Evolutionary conservation across 2,113 vertebrate genomes (phyloP), one percentile per base, ranked within the genome.

Genomic region (Gasterosteus nipponicus): DNA sequence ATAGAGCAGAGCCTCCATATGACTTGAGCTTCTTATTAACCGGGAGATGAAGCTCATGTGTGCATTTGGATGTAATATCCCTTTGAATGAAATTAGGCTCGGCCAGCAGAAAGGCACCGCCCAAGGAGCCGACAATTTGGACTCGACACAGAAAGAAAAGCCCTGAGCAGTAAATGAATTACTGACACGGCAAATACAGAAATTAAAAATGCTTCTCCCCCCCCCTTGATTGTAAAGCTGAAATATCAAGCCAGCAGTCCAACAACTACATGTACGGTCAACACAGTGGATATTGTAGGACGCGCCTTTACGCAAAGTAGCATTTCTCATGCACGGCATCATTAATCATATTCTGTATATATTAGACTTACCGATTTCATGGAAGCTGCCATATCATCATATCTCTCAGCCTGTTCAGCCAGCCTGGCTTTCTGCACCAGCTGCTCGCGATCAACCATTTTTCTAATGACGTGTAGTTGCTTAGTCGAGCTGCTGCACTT

Each of bases 341-440:
- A 31, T 64, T 4, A 56, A 59, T 56, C 1, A 44, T 46, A 5
- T 22, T 11, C 41, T 33, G 3, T 35, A 35, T 35, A 35, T 35
- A 35, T 15, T n/a, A 61, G 72, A 97, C 97, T 97, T 94, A 98
- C 97, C 95, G 98, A 97, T 93, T 99, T 98, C 97, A 99, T 98
- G 90, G 97, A 96, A 87, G 96, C 97, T 90, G 97, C 97, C 97
- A 99, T 99, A 90, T 99, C 97, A 92, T 98, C 97, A 89, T 98
- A 99, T 85, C 97, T 92, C 93, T 99, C 97, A 88, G 97, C 97
- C 94, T 98, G 97, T 90, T 98, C 97, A 73, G 97, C 97, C 95
- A 98, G 96, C 95, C 97, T 96, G 94, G 97, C 97, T 96, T 98
- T 99, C 95, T 98, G 97, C 93, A 98, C 97, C 95, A 98, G 96